These are phyloP conservation scores for Toxostoma redivivum DNA, from an alignment of 2,113 vertebrate genomes.

Conservation along the genomic window DNA sequence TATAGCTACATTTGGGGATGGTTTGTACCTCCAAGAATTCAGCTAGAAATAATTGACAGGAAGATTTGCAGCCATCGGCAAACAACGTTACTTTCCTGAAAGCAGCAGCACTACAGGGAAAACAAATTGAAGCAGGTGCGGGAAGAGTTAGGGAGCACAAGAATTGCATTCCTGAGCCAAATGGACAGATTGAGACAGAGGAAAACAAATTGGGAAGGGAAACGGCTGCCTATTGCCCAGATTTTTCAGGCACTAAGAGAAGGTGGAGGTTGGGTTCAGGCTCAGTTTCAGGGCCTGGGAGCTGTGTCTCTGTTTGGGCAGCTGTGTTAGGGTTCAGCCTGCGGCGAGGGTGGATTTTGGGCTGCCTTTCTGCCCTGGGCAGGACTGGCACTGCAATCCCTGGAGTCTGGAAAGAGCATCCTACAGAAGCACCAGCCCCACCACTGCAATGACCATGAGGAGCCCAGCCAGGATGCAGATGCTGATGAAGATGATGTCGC, in stretches of 20 bases:
- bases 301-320: neutral
- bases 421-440: constrained; percentile 92
- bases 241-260: neutral
- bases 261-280: neutral
- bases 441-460: constrained; percentile 92
- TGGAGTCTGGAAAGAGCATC: neutral
- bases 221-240: neutral
- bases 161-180: constrained; percentile 24
- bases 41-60: constrained; percentile 6
- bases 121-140: constrained; percentile 40
- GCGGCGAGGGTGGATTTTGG: neutral
- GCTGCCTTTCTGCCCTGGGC: neutral
- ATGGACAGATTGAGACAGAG: constrained; percentile 41
- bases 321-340: neutral
- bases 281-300: neutral
- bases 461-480: constrained; percentile 94
- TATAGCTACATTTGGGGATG: neutral
- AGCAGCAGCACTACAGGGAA: constrained; percentile 39
- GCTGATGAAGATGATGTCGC: constrained; percentile 92
- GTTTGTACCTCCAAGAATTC: neutral
- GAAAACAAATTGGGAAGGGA: constrained; percentile 21
- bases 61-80: constrained; percentile 15
- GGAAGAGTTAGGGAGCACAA: constrained; percentile 6
- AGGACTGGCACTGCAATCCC: neutral
- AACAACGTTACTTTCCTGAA: neutral